A percentile compares a stretch with the other conserved stretches of the same genome.
Evolutionary conservation across 2,797 vertebrate genomes (phyloP).

Genomic region (Taenioides sp.): DNA sequence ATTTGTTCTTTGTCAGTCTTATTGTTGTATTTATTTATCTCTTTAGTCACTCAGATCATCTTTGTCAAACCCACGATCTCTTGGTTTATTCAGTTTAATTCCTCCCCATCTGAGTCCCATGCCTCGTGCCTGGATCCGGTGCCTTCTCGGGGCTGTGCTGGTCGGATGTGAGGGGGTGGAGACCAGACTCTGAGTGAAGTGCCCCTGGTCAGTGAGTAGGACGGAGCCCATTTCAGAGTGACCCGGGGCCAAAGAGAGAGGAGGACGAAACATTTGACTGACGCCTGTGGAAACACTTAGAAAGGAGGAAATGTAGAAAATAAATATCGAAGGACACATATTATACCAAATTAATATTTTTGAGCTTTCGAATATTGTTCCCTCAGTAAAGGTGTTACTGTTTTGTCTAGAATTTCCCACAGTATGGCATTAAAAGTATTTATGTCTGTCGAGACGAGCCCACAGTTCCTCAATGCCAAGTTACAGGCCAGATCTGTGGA

Average conservation of each 20-base stretch:
- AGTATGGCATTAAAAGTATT: too few relatives aligned
- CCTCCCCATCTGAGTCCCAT: slow-evolving; percentile 26
- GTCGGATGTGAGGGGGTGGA: slow-evolving; percentile 40
- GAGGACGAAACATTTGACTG: slow-evolving; percentile 62
- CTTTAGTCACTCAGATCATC: too few relatives aligned
- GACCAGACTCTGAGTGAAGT: slow-evolving; percentile 52
- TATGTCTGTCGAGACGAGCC: too few relatives aligned
- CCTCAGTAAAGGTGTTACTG: too few relatives aligned
- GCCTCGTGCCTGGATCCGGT: slow-evolving; percentile 27
- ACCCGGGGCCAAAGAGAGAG: slow-evolving; percentile 61
- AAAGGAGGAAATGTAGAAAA: slow-evolving; percentile 17
- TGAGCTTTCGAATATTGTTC: too few relatives aligned
- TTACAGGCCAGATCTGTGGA: too few relatives aligned
- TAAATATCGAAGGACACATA: too few relatives aligned
- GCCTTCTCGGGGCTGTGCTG: slow-evolving; percentile 23
- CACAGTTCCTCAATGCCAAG: too few relatives aligned
- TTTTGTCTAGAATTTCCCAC: too few relatives aligned
- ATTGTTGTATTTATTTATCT: too few relatives aligned
- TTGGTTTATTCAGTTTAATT: slow-evolving; percentile 11
- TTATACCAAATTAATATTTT: too few relatives aligned
- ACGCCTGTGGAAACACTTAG: slow-evolving; percentile 41
- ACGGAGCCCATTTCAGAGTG: slow-evolving; percentile 68
- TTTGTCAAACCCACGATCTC: slow-evolving; percentile 6
- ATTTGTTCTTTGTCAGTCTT: too few relatives aligned
- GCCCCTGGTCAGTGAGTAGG: slow-evolving; percentile 65